These are phyloP conservation scores for Tiliacea citrago DNA, from an alignment of 2,888 invertebrate species.

Conservation along the genomic window DNA sequence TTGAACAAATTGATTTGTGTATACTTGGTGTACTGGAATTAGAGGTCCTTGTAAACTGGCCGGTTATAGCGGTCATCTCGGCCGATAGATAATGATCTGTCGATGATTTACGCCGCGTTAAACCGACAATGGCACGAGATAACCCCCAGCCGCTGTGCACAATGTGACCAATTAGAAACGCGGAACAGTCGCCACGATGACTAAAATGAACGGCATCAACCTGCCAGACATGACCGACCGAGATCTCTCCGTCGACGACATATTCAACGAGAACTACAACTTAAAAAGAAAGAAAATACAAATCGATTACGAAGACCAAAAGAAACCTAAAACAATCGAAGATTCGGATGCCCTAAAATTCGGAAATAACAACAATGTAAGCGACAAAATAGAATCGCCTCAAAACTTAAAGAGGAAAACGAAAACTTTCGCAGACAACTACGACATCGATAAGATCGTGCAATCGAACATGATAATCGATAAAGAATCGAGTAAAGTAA, in stretches of 20 bases:
- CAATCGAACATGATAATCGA: slow-evolving; percentile 83
- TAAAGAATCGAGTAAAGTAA: slow-evolving; percentile 80
- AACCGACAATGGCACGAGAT: slow-evolving; percentile 86
- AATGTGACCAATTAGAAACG: slow-evolving; percentile 88
- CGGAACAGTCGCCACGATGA: slow-evolving; percentile 78
- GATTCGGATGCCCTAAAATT: slow-evolving; percentile 62
- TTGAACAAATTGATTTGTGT: slow-evolving; percentile 77
- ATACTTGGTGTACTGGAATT: slow-evolving; percentile 69
- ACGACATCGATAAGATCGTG: slow-evolving; percentile 76
- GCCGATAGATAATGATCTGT: slow-evolving; percentile 87
- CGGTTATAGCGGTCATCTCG: slow-evolving; percentile 83
- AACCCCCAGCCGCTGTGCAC: slow-evolving; percentile 80
- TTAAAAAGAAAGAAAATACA: slow-evolving; percentile 78
- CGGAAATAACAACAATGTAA: slow-evolving; percentile 76
- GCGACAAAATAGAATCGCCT: slow-evolving; percentile 67
- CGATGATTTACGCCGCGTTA: slow-evolving; percentile 89
- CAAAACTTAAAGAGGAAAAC: slow-evolving; percentile 77
- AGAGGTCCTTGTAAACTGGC: slow-evolving; percentile 76
- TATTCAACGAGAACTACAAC: slow-evolving; percentile 80
- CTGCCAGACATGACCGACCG: slow-evolving; percentile 81
- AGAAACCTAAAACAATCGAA: slow-evolving; percentile 61
- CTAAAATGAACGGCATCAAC: slow-evolving; percentile 84
- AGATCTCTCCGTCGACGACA: slow-evolving; percentile 80
- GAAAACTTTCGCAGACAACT: slow-evolving; percentile 72
- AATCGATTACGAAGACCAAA: slow-evolving; percentile 69